Evolutionary conservation across 2,113 vertebrate species (phyloP).

Genomic region (Lichenostomus cassidix): DNA sequence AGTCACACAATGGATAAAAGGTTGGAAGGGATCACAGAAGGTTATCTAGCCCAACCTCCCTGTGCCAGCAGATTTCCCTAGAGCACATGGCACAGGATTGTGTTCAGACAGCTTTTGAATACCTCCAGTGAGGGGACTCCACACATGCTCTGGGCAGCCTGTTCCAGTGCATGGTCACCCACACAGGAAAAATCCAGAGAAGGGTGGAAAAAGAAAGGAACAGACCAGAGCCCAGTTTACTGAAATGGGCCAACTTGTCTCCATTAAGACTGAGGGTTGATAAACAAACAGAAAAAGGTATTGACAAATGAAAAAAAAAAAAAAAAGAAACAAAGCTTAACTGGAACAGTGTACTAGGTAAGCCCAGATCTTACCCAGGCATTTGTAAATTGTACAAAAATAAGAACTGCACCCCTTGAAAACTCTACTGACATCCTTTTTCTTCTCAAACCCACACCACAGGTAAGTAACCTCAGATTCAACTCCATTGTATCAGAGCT

Average conservation of each 20-base stretch:
- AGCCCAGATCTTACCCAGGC: not conserved
- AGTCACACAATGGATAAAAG: not conserved
- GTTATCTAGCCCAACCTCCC: not conserved
- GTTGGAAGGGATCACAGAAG: not conserved
- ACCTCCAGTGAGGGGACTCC: not conserved
- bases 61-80: not conserved
- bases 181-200: not conserved
- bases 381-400: not conserved
- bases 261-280: not conserved
- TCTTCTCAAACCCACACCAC: not conserved
- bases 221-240: not conserved
- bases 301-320: not conserved
- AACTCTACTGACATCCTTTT: not conserved
- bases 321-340: not conserved
- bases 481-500: not conserved
- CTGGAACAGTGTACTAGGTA: not conserved
- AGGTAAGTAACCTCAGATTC: not conserved
- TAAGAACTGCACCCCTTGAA: not conserved
- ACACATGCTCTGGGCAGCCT: not conserved
- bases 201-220: not conserved
- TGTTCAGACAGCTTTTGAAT: accelerated
- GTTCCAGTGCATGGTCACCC: not conserved
- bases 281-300: not conserved
- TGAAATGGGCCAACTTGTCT: not conserved
- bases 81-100: not conserved